Base-by-base conservation (phyloP, 2,888 invertebrate genomes). In the Leucoma salicis region DNA sequence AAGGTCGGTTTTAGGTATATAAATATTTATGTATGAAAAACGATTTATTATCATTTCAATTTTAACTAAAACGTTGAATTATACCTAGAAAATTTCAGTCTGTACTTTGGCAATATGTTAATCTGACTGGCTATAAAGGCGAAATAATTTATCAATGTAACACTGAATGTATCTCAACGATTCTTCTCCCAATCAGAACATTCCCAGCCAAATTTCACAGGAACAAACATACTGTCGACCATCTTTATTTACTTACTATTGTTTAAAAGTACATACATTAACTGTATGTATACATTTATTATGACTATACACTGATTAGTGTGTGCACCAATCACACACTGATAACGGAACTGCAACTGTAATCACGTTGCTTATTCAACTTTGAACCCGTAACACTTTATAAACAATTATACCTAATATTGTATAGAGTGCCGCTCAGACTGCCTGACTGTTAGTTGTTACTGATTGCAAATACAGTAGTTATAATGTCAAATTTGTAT, bases 361-460 rank as follows among this genome's bases (percentile, higher is more conserved):
- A 58, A 58, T 60, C 59, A 47, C 52, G 59, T 58, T 56, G 53
- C 60, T 59, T 41, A 58, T 45, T 60, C 63, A 62, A 62, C 60
- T 60, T 53, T 60, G 63, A 62, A 58, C 60, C 46, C 31, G 4
- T 3, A n/a, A 11, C 1, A 14, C 12, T 12, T 14, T 29, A 12
- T 6, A 14, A 15, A n/a, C 12, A 31, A 2, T 2, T 33, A 33
- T 31, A 33, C 0, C 11, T 18, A n/a, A 14, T 7, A 31, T 31
- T 13, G 8, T 21, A 10, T 33, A n/a, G 18, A 10, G 6, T 16
- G 12, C 15, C n/a, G 28, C 13, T 11, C 31, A 40, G 31, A 40
- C 40, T 21, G 29, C 15, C n/a, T 16, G 40, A 40, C 40, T 29
- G 13, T 29, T 13, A 13, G 8, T 8, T 21, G 5, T 5, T n/a